These are phyloP conservation scores for Eubasilissa splendida DNA, from an alignment of 2,888 invertebrate genomes.

Conservation along the genomic window DNA sequence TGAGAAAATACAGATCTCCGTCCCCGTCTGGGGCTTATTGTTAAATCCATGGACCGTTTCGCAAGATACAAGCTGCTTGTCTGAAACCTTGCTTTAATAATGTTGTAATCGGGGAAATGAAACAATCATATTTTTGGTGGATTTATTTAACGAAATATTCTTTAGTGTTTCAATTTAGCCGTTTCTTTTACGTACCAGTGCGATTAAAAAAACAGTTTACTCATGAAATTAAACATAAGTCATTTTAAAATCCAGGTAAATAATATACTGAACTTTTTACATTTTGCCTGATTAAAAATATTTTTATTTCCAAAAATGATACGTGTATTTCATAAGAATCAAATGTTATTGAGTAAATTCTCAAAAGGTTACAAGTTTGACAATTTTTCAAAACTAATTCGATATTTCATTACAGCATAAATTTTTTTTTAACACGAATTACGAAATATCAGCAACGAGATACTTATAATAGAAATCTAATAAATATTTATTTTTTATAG, in stretches of 20 bases:
- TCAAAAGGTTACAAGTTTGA: too few species aligned
- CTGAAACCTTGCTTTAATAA: slow-evolving; percentile 28
- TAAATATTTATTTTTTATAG: too few species aligned
- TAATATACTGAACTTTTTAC: too few species aligned
- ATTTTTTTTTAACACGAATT: too few species aligned
- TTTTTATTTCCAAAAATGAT: too few species aligned
- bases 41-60: slow-evolving; percentile 15
- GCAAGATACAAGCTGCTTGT: slow-evolving; percentile 24
- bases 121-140: slow-evolving; percentile 13
- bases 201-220: background rate
- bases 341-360: too few species aligned
- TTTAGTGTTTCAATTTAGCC: background rate
- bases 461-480: too few species aligned
- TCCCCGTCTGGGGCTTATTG: slow-evolving; percentile 32
- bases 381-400: too few species aligned
- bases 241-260: background rate
- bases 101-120: slow-evolving; percentile 19
- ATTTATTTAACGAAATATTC: background rate
- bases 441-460: too few species aligned
- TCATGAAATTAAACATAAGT: background rate
- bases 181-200: background rate
- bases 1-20: slow-evolving; percentile 36
- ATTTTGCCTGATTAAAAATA: too few species aligned
- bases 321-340: too few species aligned
- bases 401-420: too few species aligned